Evolutionary conservation across 2,888 invertebrate species (phyloP).

Genomic region (Hecatera dysodea): DNA sequence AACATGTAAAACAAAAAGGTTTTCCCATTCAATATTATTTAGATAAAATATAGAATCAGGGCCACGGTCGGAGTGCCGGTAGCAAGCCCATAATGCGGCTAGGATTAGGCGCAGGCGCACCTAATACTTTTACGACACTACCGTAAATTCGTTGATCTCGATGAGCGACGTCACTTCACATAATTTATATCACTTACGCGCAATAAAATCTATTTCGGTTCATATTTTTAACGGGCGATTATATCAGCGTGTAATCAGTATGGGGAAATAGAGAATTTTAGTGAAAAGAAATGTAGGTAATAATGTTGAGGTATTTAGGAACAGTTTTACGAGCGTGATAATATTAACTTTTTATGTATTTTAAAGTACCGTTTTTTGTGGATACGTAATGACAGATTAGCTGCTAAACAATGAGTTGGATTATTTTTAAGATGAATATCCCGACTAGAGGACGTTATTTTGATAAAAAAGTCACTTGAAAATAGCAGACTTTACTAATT

Average conservation of each 20-base stretch:
- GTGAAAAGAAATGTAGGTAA: constrained; percentile 23
- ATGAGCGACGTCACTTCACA: constrained; percentile 76
- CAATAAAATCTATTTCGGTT: constrained; percentile 78
- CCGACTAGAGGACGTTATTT: background rate
- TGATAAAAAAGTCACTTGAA: background rate
- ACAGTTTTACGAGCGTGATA: constrained; percentile 32
- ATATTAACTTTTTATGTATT: constrained; percentile 18
- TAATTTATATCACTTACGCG: constrained; percentile 79
- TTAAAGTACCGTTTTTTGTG: background rate
- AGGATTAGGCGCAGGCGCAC: constrained; percentile 82
- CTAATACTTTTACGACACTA: constrained; percentile 86
- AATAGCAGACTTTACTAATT: background rate
- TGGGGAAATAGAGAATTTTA: constrained; percentile 8
- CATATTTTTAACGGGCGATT: constrained; percentile 61
- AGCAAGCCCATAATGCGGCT: constrained; percentile 78
- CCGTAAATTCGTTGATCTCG: constrained; percentile 84
- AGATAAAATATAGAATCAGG: constrained; percentile 79
- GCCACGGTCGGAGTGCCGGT: constrained; percentile 77
- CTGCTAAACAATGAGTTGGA: background rate
- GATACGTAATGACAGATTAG: background rate
- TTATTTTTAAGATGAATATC: constrained; percentile 21
- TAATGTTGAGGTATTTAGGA: constrained; percentile 5
- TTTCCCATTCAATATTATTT: constrained; percentile 58
- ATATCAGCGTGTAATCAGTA: constrained; percentile 54
- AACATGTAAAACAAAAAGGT: constrained; percentile 39